These are phyloP conservation scores for Siphamia tubifer DNA, from an alignment of 2,113 vertebrate species.

Conservation along the genomic window DNA sequence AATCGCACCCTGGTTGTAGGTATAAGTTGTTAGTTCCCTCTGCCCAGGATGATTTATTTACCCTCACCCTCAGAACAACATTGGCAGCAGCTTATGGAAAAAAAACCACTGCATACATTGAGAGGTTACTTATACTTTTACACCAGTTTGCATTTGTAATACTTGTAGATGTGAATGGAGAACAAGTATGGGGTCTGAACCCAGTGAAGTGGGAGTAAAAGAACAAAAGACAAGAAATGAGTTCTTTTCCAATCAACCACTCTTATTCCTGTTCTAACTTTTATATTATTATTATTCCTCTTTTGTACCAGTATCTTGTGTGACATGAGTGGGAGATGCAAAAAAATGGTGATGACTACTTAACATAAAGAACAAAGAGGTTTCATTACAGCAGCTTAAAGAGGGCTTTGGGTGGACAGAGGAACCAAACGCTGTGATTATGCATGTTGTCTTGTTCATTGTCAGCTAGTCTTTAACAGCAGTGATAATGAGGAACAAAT, in stretches of 20 bases:
- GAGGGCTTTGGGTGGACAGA: background rate
- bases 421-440: constrained; percentile 33
- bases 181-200: background rate
- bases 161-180: background rate
- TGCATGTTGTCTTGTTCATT: background rate
- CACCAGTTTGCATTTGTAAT: background rate
- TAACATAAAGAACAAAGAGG: constrained; percentile 40
- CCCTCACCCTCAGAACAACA: too few species aligned
- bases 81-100: too few species aligned
- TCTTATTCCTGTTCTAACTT: background rate
- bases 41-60: too few species aligned
- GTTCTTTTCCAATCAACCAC: constrained; percentile 16
- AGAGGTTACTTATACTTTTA: background rate
- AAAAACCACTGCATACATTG: too few species aligned
- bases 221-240: constrained; percentile 53
- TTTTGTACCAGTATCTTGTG: background rate
- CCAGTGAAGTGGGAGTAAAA: background rate
- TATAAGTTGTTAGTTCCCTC: too few species aligned
- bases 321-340: background rate
- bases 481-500: constrained; percentile 14
- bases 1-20: too few species aligned
- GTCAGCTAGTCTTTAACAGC: background rate
- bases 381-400: constrained; percentile 25
- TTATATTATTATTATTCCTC: constrained; percentile 3
- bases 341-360: background rate